Percentiles rank a stretch among this genome's conserved stretches.
phyloP scores from a whole-genome alignment of 2,888 invertebrate species.

The Drosophila neonasuta region DNA sequence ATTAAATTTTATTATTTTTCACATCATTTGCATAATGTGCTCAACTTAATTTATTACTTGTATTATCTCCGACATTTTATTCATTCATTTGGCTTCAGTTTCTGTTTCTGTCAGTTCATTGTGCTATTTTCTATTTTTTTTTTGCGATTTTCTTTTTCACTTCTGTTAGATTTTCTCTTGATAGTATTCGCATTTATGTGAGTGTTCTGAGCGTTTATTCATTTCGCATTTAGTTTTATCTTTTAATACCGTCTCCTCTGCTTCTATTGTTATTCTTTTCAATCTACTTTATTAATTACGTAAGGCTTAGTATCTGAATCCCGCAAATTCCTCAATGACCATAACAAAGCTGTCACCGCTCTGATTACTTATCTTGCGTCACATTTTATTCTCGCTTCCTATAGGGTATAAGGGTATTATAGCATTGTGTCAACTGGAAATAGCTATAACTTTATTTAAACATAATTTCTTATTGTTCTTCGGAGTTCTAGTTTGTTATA shows the following conservation, averaged over 20 bases:
- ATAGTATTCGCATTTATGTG: neutral
- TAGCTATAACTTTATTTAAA: too few species aligned
- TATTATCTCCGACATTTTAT: neutral
- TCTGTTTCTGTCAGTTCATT: neutral
- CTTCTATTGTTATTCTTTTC: constrained; percentile 15
- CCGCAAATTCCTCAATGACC: constrained; percentile 7
- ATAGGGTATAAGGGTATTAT: too few species aligned
- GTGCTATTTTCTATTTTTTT: neutral
- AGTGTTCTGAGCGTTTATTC: constrained; percentile 7
- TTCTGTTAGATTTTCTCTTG: neutral
- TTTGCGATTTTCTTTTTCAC: neutral
- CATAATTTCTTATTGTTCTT: too few species aligned
- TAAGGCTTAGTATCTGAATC: constrained; percentile 31
- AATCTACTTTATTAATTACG: constrained; percentile 44
- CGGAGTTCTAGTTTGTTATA: too few species aligned
- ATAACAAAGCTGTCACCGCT: neutral
- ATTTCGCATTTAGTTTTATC: constrained; percentile 21
- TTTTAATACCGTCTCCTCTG: constrained; percentile 2
- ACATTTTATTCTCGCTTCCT: constrained; percentile 8
- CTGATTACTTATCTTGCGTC: constrained; percentile 33
- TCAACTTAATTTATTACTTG: neutral
- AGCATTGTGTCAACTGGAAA: too few species aligned
- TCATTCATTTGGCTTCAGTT: neutral
- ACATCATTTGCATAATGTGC: neutral
- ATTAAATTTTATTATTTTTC: neutral